Evolutionary conservation across 2,888 invertebrate genomes (phyloP).

Genomic region (Ephialtes manifestator): DNA sequence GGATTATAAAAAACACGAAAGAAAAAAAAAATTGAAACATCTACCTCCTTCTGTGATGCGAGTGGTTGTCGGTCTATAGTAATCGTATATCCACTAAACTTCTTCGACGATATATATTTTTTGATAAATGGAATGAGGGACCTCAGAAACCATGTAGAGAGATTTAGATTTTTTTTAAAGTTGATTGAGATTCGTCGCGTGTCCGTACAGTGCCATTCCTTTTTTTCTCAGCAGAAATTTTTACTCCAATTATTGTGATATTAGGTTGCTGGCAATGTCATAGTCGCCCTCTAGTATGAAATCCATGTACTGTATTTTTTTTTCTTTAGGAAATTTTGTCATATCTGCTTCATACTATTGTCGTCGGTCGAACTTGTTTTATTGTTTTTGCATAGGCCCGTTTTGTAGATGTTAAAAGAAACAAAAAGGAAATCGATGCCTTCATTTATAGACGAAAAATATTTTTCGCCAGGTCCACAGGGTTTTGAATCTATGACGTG

Average conservation of each 20-base stretch:
- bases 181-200: constrained; percentile 74
- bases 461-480: constrained; percentile 70
- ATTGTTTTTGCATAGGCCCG: constrained; percentile 52
- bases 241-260: constrained; percentile 83
- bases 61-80: constrained; percentile 59
- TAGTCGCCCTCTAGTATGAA: constrained; percentile 73
- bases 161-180: constrained; percentile 22
- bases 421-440: constrained; percentile 37
- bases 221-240: constrained; percentile 80
- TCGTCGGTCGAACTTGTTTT: constrained; percentile 59
- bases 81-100: constrained; percentile 50
- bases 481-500: constrained; percentile 82
- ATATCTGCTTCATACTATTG: constrained; percentile 52
- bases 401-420: constrained; percentile 54
- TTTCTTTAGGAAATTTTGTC: constrained; percentile 67
- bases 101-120: constrained; percentile 55
- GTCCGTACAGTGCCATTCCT: constrained; percentile 83
- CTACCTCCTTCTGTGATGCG: constrained; percentile 66
- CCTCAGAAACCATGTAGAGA: constrained; percentile 29
- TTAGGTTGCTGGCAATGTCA: constrained; percentile 82
- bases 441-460: constrained; percentile 49
- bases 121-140: constrained; percentile 37
- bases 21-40: constrained; percentile 32
- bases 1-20: constrained; percentile 32
- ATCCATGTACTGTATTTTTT: constrained; percentile 70